Evolutionary conservation across 2,888 invertebrate genomes (phyloP).

Genomic region (Megastigmus dorsalis): DNA sequence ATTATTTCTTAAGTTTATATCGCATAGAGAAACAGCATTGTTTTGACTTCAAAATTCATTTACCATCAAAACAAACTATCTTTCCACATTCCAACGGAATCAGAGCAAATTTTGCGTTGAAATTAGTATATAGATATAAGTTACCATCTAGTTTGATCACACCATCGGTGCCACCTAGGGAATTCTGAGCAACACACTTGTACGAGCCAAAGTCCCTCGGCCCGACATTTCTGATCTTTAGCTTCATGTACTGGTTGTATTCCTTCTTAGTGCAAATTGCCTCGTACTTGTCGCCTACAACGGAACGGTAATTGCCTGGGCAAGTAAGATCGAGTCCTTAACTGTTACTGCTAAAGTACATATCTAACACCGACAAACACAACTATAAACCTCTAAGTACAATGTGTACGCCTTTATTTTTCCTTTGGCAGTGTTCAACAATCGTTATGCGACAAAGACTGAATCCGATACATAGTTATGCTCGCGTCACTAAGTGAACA

Average conservation of each 20-base stretch:
- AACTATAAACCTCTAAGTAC: conserved; percentile 3
- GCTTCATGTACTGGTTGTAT: conserved; percentile 93
- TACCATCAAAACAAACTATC: too few relatives aligned
- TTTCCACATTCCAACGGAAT: too few relatives aligned
- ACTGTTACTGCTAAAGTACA: conserved; percentile 25
- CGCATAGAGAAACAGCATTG: too few relatives aligned
- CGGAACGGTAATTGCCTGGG: conserved; percentile 70
- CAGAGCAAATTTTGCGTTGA: too few relatives aligned
- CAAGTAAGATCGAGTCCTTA: conserved; percentile 50
- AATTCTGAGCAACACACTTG: conserved; percentile 94
- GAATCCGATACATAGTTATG: too few relatives aligned
- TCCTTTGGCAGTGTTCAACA: too few relatives aligned
- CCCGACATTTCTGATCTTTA: conserved; percentile 89
- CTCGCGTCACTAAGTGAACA: too few relatives aligned
- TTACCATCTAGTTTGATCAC: conserved; percentile 92
- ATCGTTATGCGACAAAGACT: too few relatives aligned
- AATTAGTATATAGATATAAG: conserved; percentile 59
- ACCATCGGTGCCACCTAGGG: conserved; percentile 91
- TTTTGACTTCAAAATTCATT: too few relatives aligned
- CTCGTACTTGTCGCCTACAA: conserved; percentile 90
- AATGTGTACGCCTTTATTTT: too few relatives aligned
- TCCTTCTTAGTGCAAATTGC: conserved; percentile 88
- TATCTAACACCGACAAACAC: conserved; percentile 13
- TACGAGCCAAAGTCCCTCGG: conserved; percentile 90
- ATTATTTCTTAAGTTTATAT: too few relatives aligned